A percentile compares a stretch with the other conserved stretches of the same genome.
These are phyloP conservation scores for Halichoeres trimaculatus DNA, from an alignment of 2,113 vertebrate species.

Conservation along the genomic window DNA sequence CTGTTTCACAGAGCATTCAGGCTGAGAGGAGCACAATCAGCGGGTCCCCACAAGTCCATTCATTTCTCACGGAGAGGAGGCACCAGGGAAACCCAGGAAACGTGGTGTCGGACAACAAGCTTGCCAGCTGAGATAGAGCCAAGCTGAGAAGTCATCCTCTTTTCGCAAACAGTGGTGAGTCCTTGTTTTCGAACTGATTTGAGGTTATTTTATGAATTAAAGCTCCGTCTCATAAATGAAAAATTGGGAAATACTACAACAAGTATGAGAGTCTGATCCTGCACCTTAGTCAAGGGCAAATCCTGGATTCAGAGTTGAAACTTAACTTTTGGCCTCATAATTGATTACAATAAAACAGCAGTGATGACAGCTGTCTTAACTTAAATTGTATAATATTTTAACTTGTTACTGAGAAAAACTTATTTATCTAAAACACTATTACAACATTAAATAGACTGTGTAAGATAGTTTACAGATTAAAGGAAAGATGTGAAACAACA, in stretches of 20 bases:
- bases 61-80: conserved; percentile 31
- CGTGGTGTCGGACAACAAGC: conserved; percentile 27
- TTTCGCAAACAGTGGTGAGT: conserved; percentile 5
- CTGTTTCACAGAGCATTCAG: conserved; percentile 43
- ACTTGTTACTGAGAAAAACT: too few species aligned
- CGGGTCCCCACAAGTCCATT: conserved; percentile 27
- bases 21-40: conserved; percentile 45
- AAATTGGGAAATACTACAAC: neutral
- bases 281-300: neutral
- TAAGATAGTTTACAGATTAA: neutral
- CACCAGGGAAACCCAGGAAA: conserved; percentile 28
- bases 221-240: neutral
- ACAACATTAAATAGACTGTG: neutral
- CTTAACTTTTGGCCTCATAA: too few species aligned
- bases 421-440: too few species aligned
- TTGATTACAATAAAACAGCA: neutral
- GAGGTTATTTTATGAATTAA: conserved; percentile 5
- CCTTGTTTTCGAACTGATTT: conserved; percentile 12
- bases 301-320: too few species aligned
- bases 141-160: conserved; percentile 23
- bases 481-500: neutral
- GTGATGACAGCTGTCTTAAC: too few species aligned
- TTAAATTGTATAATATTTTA: too few species aligned
- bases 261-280: conserved; percentile 1
- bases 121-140: conserved; percentile 39